Evolutionary conservation across 2,888 invertebrate species (phyloP).

Genomic region (Geotrupes spiniger): DNA sequence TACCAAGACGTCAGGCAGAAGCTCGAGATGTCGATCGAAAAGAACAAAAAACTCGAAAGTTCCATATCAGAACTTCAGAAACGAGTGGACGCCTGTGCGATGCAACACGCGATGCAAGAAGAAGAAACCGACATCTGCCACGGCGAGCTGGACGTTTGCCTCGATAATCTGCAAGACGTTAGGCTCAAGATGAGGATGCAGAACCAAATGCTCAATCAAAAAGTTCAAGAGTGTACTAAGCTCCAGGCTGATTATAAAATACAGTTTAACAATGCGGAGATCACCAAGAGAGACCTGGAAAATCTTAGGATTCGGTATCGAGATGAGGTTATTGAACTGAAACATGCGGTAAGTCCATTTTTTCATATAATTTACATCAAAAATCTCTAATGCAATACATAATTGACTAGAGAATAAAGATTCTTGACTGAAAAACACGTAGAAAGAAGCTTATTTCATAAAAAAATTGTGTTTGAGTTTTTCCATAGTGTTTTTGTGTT

Average conservation of each 20-base stretch:
- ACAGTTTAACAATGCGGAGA: conserved; percentile 33
- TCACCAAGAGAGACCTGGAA: conserved; percentile 36
- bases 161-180: conserved; percentile 22
- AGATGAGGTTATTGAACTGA: conserved; percentile 36
- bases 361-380: too few species aligned
- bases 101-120: conserved; percentile 36
- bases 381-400: too few species aligned
- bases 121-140: conserved; percentile 22
- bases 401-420: too few species aligned
- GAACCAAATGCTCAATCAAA: conserved; percentile 33
- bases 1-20: conserved; percentile 17
- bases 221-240: conserved; percentile 31
- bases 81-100: conserved; percentile 44
- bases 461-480: too few species aligned
- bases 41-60: conserved; percentile 30
- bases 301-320: conserved; percentile 33
- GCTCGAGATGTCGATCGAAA: conserved; percentile 7
- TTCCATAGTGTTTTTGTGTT: too few species aligned
- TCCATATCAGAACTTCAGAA: conserved; percentile 43
- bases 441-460: too few species aligned
- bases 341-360: conserved; percentile 37
- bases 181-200: conserved; percentile 34
- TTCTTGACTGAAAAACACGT: too few species aligned
- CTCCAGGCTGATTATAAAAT: conserved; percentile 36
- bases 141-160: conserved; percentile 22